phyloP scores from a whole-genome alignment of 2,888 invertebrate genomes.

The Alviniconcha strummeri region DNA sequence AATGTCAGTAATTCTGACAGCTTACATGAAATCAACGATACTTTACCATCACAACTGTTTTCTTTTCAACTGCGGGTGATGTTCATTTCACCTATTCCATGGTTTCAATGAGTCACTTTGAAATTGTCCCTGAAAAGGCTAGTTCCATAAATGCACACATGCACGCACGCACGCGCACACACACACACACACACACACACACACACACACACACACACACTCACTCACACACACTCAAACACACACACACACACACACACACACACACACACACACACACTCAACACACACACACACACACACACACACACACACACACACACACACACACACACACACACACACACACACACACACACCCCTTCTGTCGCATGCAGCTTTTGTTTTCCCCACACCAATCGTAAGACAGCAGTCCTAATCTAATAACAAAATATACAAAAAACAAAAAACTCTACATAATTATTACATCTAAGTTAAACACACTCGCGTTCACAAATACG shows the following conservation, averaged over 20 bases:
- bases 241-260: slow-evolving; percentile 23
- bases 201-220: slow-evolving; percentile 5
- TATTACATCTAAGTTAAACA: background rate
- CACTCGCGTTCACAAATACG: background rate
- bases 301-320: background rate
- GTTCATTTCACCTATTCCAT: too few relatives aligned
- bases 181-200: slow-evolving; percentile 10
- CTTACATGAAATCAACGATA: too few relatives aligned
- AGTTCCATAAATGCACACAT: background rate
- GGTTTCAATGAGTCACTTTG: too few relatives aligned
- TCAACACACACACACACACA: background rate
- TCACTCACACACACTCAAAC: slow-evolving; percentile 18
- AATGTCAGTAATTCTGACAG: too few relatives aligned
- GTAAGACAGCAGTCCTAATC: background rate
- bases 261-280: slow-evolving; percentile 14
- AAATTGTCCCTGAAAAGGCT: background rate
- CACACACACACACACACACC: background rate
- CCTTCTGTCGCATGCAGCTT: background rate
- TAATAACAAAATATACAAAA: background rate
- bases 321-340: background rate
- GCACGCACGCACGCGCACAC: background rate
- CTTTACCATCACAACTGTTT: too few relatives aligned
- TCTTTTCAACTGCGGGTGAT: too few relatives aligned
- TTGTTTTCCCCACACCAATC: background rate
- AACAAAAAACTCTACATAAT: background rate